phyloP scores from a whole-genome alignment of 2,888 invertebrate species.

The Microchrysa polita region DNA sequence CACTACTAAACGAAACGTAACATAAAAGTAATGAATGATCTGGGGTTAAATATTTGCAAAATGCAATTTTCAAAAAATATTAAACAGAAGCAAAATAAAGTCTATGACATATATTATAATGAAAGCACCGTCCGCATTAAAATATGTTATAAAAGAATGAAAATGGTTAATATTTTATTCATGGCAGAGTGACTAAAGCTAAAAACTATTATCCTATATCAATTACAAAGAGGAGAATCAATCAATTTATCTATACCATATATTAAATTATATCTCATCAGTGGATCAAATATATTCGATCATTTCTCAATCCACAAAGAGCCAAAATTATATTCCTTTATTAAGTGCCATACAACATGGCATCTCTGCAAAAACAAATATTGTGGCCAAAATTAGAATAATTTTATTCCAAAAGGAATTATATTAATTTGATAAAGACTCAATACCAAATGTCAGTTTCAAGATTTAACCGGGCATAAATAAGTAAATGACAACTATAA shows the following conservation, averaged over 20 bases:
- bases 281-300: no score
- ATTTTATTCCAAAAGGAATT: no score
- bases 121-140: conserved; percentile 43
- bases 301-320: no score
- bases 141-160: conserved; percentile 8
- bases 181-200: conserved; percentile 9
- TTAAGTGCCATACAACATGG: background rate
- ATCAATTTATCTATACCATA: background rate
- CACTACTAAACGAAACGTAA: background rate
- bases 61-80: background rate
- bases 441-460: no score
- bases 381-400: conserved; percentile 12
- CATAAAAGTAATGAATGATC: background rate
- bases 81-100: conserved; percentile 10
- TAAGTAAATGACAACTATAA: no score
- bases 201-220: conserved; percentile 13
- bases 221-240: background rate
- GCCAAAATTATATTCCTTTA: background rate
- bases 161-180: no score
- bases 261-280: no score
- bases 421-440: no score
- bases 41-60: conserved; percentile 11
- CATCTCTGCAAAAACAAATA: background rate
- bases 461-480: no score
- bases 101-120: conserved; percentile 34